These are phyloP conservation scores for Tribolium madens DNA, from an alignment of 1,140 invertebrate genomes.

Conservation along the genomic window DNA sequence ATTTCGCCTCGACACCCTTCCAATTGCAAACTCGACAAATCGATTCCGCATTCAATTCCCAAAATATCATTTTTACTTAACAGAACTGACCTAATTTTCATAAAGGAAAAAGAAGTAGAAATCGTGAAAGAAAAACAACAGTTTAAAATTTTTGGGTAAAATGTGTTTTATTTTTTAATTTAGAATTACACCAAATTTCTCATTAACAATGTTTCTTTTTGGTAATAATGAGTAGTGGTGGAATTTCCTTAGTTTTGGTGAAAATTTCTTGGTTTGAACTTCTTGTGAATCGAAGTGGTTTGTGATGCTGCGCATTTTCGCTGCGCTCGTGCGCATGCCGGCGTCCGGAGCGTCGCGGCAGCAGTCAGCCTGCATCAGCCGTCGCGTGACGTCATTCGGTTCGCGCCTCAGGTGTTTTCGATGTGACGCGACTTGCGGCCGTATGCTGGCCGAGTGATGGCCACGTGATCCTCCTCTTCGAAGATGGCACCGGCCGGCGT, in stretches of 20 bases:
- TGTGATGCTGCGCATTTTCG: constrained; percentile 53
- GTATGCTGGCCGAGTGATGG: not conserved
- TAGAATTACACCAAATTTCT: no score
- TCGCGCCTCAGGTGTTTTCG: constrained; percentile 27
- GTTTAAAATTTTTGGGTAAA: no score
- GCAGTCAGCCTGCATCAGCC: constrained; percentile 61
- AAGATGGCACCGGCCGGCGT: constrained; percentile 22
- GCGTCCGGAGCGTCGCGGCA: constrained; percentile 54
- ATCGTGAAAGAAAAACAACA: no score
- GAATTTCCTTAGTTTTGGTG: no score
- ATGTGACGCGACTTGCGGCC: constrained; percentile 4
- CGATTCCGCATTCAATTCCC: not conserved
- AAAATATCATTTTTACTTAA: not conserved
- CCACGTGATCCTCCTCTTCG: not conserved
- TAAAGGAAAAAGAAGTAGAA: no score
- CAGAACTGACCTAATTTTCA: no score
- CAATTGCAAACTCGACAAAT: not conserved
- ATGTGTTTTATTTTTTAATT: no score
- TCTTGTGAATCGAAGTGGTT: no score
- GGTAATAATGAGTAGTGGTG: no score
- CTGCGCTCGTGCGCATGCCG: constrained; percentile 60
- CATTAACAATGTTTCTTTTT: no score
- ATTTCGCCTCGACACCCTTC: not conserved
- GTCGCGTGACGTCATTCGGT: constrained; percentile 23
- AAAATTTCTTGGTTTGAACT: no score